These are phyloP conservation scores for Euphysa ruthae DNA, from an alignment of 30 jellyfish, hydroid and myxozoan species.

Conservation along the genomic window DNA sequence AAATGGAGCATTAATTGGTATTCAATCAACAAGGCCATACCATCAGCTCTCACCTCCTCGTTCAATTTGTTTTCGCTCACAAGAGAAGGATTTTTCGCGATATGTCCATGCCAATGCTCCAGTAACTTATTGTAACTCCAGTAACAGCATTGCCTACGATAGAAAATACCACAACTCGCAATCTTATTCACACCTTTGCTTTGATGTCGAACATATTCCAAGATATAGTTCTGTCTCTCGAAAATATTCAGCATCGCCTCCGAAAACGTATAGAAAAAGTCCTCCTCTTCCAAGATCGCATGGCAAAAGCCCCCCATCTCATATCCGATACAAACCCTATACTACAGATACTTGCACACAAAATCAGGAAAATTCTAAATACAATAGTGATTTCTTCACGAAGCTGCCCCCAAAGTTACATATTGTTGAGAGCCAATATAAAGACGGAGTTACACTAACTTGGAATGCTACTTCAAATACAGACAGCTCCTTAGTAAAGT, in stretches of 20 bases:
- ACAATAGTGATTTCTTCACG: constrained; percentile 28
- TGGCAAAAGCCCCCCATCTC: neutral
- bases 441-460: constrained; percentile 33
- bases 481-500: constrained; percentile 32
- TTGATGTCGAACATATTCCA: neutral
- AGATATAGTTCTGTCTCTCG: neutral
- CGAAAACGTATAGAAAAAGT: neutral
- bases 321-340: neutral
- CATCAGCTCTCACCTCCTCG: neutral
- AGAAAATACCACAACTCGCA: too few relatives aligned
- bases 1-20: neutral
- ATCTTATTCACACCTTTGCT: neutral
- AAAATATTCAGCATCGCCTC: neutral
- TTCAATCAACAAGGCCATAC: neutral
- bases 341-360: neutral
- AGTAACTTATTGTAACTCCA: too few relatives aligned
- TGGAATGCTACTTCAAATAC: constrained; percentile 40
- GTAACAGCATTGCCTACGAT: too few relatives aligned
- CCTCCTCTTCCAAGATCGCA: neutral
- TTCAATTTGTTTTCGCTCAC: neutral
- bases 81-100: neutral
- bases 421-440: constrained; percentile 36
- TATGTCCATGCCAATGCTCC: neutral
- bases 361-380: neutral
- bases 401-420: constrained; percentile 35